Evolutionary conservation across 2,888 invertebrate species (phyloP), one percentile per base, ranked within the genome.

Genomic region (Eupithecia inturbata): DNA sequence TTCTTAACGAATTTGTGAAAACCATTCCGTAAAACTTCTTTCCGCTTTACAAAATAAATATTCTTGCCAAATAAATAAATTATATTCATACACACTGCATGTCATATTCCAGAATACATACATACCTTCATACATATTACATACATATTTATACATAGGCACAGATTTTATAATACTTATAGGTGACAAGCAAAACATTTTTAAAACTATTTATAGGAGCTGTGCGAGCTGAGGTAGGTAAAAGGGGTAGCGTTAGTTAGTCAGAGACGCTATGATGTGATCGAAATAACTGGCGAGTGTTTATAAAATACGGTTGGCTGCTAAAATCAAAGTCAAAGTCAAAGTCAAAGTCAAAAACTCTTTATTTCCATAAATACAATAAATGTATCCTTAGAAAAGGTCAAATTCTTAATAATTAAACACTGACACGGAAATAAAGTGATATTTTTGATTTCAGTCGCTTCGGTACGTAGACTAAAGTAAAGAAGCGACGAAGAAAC

Each of bases 181-280:
- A 62, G 53, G 16, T 31, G 62, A 31, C 31, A 31, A 69, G 62
- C 71, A 63, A 75, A 82, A 81, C 84, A 86, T 82, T 83, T 83
- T 83, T 85, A 84, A 84, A 85, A 84, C 80, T 81, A 79, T 81
- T 78, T 81, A 80, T 82, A 78, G 80, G 73, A 84, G 83, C 82
- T 82, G 84, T 82, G 78, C 77, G 33, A 71, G 76, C 72, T 64
- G 71, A 78, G n/a, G n/a, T n/a, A n/a, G n/a, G n/a, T n/a, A n/a
- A 79, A 80, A 80, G 79, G 76, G 81, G 79, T 80, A 68, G 75
- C 79, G 19, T 62, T 31, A 12, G 62, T 22, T 19, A 31, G 62
- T 62, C 62, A 62, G 62, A 31, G 5, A 6, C 31, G 19, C 28
- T 62, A 31, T 31, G 1, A 62, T 16, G n/a, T 22, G 22, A 22